Evolutionary conservation across 1,140 invertebrate species (phyloP).

Genomic region (Caenorhabditis tropicalis): DNA sequence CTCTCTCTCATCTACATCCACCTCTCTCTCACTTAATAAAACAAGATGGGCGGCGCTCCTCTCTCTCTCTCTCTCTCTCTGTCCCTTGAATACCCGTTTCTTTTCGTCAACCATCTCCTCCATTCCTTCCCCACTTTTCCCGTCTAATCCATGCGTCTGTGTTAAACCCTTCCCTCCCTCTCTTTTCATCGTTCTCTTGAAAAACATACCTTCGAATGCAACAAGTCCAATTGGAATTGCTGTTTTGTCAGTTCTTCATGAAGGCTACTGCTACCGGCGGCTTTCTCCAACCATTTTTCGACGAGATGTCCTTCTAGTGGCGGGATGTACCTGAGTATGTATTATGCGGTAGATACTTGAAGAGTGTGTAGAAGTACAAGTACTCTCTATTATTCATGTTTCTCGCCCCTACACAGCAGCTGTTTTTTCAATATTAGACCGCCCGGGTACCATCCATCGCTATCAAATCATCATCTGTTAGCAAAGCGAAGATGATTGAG

Average conservation of each 20-base stretch:
- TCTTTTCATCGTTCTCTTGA: no score
- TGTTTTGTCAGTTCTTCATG: conserved; percentile 49
- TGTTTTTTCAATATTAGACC: no score
- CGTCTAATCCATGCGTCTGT: no score
- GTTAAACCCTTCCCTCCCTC: background rate
- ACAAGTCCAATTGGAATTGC: conserved; percentile 30
- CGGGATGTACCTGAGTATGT: conserved; percentile 37
- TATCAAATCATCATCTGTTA: no score
- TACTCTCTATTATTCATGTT: no score
- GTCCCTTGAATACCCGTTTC: background rate
- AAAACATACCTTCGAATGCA: conserved; percentile 52
- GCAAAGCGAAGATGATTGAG: no score
- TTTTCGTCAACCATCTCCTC: background rate
- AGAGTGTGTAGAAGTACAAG: no score
- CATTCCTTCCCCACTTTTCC: background rate
- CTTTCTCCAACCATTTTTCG: conserved; percentile 44
- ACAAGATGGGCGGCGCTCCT: background rate
- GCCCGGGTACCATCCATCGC: no score
- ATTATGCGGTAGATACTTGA: no score
- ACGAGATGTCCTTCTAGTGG: background rate
- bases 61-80: background rate
- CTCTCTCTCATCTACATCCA: no score
- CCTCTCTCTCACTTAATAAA: background rate
- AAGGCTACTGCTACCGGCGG: background rate
- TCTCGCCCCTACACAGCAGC: no score